These are phyloP conservation scores for Timema cristinae DNA, from an alignment of 2,888 invertebrate genomes.

Conservation along the genomic window DNA sequence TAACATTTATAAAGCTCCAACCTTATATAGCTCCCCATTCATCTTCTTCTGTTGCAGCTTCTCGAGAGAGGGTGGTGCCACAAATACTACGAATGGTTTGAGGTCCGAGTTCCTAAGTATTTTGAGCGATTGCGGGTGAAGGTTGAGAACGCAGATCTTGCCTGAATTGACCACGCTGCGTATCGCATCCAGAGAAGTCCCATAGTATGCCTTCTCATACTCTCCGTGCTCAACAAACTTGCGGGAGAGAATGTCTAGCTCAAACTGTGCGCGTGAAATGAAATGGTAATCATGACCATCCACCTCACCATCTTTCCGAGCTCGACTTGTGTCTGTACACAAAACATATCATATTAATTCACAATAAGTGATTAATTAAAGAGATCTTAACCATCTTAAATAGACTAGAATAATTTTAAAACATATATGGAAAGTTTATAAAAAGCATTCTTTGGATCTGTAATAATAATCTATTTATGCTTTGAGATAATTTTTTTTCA, in stretches of 20 bases:
- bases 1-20: constrained; percentile 38
- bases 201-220: constrained; percentile 95
- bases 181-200: constrained; percentile 93
- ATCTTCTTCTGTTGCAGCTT: constrained; percentile 90
- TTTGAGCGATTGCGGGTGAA: constrained; percentile 94
- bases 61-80: constrained; percentile 94
- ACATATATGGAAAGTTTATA: background rate
- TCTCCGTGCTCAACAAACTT: constrained; percentile 98
- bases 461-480: no score
- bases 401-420: background rate
- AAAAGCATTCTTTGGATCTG: no score
- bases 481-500: no score
- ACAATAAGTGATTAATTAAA: background rate
- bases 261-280: constrained; percentile 91
- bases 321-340: constrained; percentile 85
- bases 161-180: constrained; percentile 91
- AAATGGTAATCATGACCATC: constrained; percentile 98
- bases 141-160: constrained; percentile 94
- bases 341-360: background rate
- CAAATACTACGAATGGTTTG: constrained; percentile 96
- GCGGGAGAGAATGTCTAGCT: constrained; percentile 86
- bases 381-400: background rate
- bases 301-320: constrained; percentile 86
- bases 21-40: constrained; percentile 85
- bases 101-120: constrained; percentile 88